Conservation (phyloP, 2,797 vertebrate species). For the Tapera naevia region DNA sequence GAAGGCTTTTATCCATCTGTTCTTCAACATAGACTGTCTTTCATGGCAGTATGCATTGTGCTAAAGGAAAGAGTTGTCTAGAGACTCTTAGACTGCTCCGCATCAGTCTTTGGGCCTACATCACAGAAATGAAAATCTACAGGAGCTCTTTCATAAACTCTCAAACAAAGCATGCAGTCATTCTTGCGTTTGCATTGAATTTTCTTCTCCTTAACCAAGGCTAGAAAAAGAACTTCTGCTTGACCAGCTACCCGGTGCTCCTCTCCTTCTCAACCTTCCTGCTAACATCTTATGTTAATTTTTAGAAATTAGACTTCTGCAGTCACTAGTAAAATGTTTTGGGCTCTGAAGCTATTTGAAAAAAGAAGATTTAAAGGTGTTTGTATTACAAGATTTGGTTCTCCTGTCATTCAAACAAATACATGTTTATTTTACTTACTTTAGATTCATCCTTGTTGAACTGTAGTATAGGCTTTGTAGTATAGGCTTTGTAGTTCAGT, state of each 20-base stretch:
- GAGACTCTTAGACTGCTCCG: neutral
- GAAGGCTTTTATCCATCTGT: neutral
- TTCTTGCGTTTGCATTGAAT: neutral
- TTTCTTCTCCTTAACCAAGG: neutral
- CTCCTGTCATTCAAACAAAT: neutral
- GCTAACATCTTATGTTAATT: neutral
- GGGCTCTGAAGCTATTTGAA: neutral
- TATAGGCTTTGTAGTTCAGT: constrained; percentile 56
- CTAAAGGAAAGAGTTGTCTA: neutral
- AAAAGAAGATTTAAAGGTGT: neutral
- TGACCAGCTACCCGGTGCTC: neutral
- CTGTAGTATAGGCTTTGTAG: neutral
- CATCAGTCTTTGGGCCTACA: neutral
- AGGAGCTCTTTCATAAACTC: neutral
- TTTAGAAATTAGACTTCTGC: neutral
- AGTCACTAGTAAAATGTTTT: neutral
- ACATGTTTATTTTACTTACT: neutral
- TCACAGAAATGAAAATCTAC: neutral
- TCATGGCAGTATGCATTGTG: neutral
- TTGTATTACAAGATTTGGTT: neutral
- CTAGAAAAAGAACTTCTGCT: neutral
- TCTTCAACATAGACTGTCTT: neutral
- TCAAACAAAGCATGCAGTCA: neutral
- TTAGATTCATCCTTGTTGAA: neutral
- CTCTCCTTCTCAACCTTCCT: neutral